Percentiles rank a stretch among this genome's conserved stretches.
Conservation (phyloP, 1,140 invertebrate species). For the Parapsyche elsis region DNA sequence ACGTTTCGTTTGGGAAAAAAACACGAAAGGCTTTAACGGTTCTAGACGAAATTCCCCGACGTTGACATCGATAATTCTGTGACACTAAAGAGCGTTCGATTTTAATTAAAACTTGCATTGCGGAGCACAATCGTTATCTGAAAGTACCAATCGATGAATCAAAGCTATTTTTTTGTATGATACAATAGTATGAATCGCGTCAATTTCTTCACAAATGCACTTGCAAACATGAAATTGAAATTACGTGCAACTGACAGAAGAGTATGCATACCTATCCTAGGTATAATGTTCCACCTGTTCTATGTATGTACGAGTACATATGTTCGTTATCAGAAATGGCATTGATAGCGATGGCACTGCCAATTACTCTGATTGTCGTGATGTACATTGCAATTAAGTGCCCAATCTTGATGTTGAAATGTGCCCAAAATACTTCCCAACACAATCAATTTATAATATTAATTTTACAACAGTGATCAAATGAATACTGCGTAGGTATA, state of each 20-base stretch:
- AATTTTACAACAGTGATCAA: neutral
- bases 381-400: constrained; percentile 4
- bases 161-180: too few relatives aligned
- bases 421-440: neutral
- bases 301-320: too few relatives aligned
- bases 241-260: neutral
- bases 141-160: too few relatives aligned
- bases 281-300: constrained; percentile 8
- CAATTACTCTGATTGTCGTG: constrained; percentile 16
- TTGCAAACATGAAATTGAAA: neutral
- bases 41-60: too few relatives aligned
- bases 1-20: too few relatives aligned
- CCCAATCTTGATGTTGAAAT: neutral
- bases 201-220: neutral
- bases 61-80: too few relatives aligned
- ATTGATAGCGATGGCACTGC: neutral
- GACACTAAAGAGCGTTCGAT: too few relatives aligned
- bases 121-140: too few relatives aligned
- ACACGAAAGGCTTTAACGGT: too few relatives aligned
- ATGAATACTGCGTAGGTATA: too few relatives aligned
- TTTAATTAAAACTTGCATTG: too few relatives aligned
- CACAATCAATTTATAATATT: neutral
- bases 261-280: neutral
- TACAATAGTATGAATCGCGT: too few relatives aligned
- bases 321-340: neutral